These are phyloP conservation scores for Pocillopora damicornis DNA, from an alignment of 64 coral and sea anemone genomes.

Conservation along the genomic window DNA sequence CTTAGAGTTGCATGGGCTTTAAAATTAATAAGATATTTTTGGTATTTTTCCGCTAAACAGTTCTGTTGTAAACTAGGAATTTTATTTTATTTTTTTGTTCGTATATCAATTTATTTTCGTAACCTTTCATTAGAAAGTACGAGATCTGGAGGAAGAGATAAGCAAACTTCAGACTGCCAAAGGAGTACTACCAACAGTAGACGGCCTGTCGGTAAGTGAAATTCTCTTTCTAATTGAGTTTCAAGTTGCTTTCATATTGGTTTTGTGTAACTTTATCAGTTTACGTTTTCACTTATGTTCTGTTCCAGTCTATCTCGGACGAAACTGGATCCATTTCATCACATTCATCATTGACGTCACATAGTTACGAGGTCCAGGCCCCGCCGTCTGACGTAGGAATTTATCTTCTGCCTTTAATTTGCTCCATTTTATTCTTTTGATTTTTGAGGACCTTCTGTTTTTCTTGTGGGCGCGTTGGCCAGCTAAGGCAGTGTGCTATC, in stretches of 20 bases:
- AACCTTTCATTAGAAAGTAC: slow-evolving; percentile 49
- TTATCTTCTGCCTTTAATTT: background rate
- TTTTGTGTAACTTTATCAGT: background rate
- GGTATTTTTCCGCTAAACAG: background rate
- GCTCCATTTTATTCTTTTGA: background rate
- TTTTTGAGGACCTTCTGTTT: background rate
- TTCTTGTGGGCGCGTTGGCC: background rate
- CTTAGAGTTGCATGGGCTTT: no score
- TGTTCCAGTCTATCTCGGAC: slow-evolving; percentile 35
- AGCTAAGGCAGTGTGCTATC: no score
- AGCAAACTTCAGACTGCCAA: background rate
- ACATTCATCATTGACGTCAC: slow-evolving; percentile 28
- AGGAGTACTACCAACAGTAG: background rate
- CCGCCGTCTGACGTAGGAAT: slow-evolving; percentile 28
- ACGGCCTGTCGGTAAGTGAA: slow-evolving; percentile 14
- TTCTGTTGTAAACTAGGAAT: background rate
- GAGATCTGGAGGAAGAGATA: slow-evolving; percentile 44
- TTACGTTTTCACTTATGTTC: background rate
- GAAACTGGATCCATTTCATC: slow-evolving; percentile 28
- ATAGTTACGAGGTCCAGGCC: slow-evolving; percentile 12
- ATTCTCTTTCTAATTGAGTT: background rate
- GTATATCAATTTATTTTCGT: background rate
- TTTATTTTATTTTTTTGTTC: background rate
- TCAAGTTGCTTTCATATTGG: background rate
- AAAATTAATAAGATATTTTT: no score